Evolutionary conservation across 2,888 invertebrate genomes (phyloP).

Genomic region (Pemphredon lugubris): DNA sequence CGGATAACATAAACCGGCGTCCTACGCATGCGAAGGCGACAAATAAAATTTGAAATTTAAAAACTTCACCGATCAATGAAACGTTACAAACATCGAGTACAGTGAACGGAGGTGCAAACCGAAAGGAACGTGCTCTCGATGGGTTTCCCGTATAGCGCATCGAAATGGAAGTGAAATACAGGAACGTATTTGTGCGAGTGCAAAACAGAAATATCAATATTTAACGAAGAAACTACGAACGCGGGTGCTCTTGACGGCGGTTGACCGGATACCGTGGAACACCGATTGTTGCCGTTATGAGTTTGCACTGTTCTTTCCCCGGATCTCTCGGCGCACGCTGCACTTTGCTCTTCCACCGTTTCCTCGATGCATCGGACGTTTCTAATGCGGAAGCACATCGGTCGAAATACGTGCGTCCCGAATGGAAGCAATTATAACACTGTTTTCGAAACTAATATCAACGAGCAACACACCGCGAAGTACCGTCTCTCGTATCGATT

Average conservation of each 20-base stretch:
- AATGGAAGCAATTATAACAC: not conserved
- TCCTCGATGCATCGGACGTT: slow-evolving; percentile 13
- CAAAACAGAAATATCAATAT: slow-evolving; percentile 52
- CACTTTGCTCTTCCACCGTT: not conserved
- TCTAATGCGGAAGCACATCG: slow-evolving; percentile 6
- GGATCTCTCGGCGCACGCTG: slow-evolving; percentile 5
- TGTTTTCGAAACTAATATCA: not conserved
- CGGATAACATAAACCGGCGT: too few species aligned
- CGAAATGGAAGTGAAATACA: slow-evolving; percentile 4
- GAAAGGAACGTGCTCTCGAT: slow-evolving; percentile 1
- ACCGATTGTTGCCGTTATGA: slow-evolving; percentile 38
- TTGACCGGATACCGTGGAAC: slow-evolving; percentile 39
- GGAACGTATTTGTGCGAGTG: slow-evolving; percentile 17
- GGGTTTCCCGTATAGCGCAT: slow-evolving; percentile 11
- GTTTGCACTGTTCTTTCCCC: slow-evolving; percentile 19
- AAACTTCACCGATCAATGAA: too few species aligned
- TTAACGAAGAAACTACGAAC: slow-evolving; percentile 34
- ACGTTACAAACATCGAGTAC: too few species aligned
- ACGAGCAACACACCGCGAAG: not conserved
- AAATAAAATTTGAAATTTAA: too few species aligned
- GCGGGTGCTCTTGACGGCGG: slow-evolving; percentile 33
- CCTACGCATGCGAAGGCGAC: too few species aligned
- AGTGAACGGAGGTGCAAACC: slow-evolving; percentile 4
- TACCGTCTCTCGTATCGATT: too few species aligned
- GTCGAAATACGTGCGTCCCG: not conserved